Conservation (phyloP, 2,888 invertebrate genomes). For the Muscina levida region DNA sequence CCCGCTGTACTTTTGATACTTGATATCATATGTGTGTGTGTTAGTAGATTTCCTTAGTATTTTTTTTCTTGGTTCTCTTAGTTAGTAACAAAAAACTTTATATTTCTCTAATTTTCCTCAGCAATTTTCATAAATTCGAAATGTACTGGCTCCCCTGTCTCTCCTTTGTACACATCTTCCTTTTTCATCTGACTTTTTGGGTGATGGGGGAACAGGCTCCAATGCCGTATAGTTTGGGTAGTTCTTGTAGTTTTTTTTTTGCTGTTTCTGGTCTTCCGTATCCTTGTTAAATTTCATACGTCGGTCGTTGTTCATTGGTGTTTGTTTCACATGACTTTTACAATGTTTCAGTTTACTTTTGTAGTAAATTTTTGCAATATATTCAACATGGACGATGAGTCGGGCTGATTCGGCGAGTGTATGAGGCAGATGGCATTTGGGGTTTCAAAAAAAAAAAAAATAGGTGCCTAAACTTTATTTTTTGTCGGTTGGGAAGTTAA, state of each 20-base stretch:
- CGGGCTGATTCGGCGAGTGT: neutral
- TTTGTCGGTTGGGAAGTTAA: slow-evolving; percentile 30
- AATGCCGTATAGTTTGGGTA: slow-evolving; percentile 26
- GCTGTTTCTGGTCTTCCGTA: slow-evolving; percentile 41
- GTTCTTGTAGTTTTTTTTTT: slow-evolving; percentile 24
- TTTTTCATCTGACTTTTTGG: neutral
- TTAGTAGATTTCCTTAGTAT: no score
- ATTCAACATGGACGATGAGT: slow-evolving; percentile 44
- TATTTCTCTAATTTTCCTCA: neutral
- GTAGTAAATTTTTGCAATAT: slow-evolving; percentile 56
- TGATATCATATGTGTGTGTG: no score
- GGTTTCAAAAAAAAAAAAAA: slow-evolving; percentile 18
- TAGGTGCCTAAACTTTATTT: slow-evolving; percentile 38
- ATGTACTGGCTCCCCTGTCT: neutral
- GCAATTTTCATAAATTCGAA: neutral
- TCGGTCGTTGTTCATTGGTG: slow-evolving; percentile 7
- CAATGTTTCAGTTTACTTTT: neutral
- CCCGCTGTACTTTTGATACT: no score
- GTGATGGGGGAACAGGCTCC: neutral
- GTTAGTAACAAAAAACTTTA: no score
- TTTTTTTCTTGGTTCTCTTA: no score
- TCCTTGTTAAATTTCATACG: slow-evolving; percentile 56
- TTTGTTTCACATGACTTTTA: slow-evolving; percentile 6
- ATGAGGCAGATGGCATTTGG: neutral
- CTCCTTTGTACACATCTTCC: neutral